Conservation (phyloP, 37 sponge, comb jelly and placozoan species). For the Diacarnus erythraeanus region DNA sequence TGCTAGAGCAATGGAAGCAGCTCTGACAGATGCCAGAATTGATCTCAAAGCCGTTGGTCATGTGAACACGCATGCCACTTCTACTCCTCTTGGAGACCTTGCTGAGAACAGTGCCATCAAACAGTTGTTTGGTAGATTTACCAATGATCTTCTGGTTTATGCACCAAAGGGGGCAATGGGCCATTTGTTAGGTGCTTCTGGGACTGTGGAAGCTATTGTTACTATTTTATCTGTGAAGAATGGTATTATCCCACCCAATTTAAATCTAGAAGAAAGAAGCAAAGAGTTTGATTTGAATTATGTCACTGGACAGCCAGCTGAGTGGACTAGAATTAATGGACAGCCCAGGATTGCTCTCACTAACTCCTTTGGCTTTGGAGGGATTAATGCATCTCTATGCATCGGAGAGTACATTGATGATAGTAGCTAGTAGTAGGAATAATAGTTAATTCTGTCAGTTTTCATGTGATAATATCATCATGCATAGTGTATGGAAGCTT, state of each 20-base stretch:
- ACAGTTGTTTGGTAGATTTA: conserved; percentile 47
- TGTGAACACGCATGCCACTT: conserved; percentile 96
- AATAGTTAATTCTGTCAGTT: too few species aligned
- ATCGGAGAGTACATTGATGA: conserved; percentile 29
- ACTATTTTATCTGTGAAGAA: conserved; percentile 63
- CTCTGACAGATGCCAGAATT: conserved; percentile 76
- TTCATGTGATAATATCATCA: too few species aligned
- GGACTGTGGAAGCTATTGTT: conserved; percentile 86
- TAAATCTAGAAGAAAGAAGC: conserved; percentile 60
- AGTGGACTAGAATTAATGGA: conserved; percentile 49
- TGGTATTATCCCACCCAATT: conserved; percentile 79
- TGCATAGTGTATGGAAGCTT: too few species aligned
- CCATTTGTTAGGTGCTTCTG: conserved; percentile 87
- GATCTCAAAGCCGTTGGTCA: conserved; percentile 54
- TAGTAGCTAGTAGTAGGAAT: too few species aligned
- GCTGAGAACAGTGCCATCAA: conserved; percentile 71
- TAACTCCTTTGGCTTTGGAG: conserved; percentile 99
- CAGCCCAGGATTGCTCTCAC: conserved; percentile 66
- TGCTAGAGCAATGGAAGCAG: conserved; percentile 71
- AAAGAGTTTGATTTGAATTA: conserved; percentile 78
- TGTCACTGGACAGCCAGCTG: conserved; percentile 18
- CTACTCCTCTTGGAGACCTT: conserved; percentile 88
- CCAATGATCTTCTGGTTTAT: conserved; percentile 56
- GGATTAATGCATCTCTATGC: conserved; percentile 76
- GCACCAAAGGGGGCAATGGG: conserved; percentile 83